These are phyloP conservation scores for Hypselothyrea guttata DNA, from an alignment of 2,888 invertebrate species.

Conservation along the genomic window DNA sequence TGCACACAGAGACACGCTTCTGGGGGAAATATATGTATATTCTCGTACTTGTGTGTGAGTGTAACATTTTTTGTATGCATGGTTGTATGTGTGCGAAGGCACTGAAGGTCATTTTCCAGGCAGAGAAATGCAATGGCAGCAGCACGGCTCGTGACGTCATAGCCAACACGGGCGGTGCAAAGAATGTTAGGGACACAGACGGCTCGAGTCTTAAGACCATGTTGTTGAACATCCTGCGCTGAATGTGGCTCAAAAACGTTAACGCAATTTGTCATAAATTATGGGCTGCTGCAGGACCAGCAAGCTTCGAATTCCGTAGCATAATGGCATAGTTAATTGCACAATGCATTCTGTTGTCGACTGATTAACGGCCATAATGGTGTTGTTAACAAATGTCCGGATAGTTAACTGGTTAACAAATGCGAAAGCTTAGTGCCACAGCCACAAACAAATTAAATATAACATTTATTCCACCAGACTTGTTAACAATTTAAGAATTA, in stretches of 20 bases:
- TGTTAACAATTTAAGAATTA: no score
- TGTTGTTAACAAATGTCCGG: no score
- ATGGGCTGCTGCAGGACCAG: not conserved
- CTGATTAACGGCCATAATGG: no score
- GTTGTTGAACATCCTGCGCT: no score
- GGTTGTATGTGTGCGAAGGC: constrained; percentile 13
- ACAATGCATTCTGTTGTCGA: constrained; percentile 14
- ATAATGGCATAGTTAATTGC: constrained; percentile 30
- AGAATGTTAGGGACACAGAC: constrained; percentile 11
- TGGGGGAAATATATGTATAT: no score
- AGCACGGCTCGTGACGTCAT: constrained; percentile 49
- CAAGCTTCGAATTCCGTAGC: not conserved
- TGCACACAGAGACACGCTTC: not conserved
- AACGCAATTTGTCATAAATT: constrained; percentile 33
- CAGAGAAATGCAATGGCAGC: constrained; percentile 15
- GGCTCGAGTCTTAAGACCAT: not conserved
- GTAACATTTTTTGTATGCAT: not conserved
- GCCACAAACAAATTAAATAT: no score
- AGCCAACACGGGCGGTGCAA: constrained; percentile 8
- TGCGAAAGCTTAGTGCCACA: no score
- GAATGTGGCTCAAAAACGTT: constrained; percentile 5
- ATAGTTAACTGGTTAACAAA: no score
- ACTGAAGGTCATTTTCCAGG: constrained; percentile 43
- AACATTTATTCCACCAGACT: no score
- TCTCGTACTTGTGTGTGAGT: not conserved